phyloP scores from a whole-genome alignment of 1,140 invertebrate species.

The Zophobas morio region DNA sequence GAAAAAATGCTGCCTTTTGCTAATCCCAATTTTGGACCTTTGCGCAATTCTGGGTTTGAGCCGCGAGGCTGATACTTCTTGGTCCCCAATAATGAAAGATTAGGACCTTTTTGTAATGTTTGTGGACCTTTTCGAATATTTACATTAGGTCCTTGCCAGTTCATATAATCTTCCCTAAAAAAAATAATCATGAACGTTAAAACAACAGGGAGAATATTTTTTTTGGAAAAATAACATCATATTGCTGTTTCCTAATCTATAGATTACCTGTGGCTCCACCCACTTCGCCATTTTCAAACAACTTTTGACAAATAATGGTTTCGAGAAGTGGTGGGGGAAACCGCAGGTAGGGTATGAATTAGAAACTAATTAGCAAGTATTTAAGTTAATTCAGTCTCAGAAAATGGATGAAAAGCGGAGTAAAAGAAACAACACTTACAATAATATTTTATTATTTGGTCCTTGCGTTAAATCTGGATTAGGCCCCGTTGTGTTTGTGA shows the following conservation, averaged over 20 bases:
- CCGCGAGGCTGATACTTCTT: constrained; percentile 72
- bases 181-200: constrained; percentile 21
- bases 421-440: constrained; percentile 72
- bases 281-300: no score
- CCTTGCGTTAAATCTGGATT: constrained; percentile 76
- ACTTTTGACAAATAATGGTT: no score
- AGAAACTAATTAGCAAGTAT: no score
- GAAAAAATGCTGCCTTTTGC: constrained; percentile 80
- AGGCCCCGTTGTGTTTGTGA: constrained; percentile 73
- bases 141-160: constrained; percentile 79
- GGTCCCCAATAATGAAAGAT: constrained; percentile 68
- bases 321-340: no score
- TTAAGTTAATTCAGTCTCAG: no score
- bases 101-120: constrained; percentile 71
- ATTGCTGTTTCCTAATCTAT: no score
- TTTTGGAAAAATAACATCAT: no score
- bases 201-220: no score
- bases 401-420: no score
- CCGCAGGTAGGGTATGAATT: no score
- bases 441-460: constrained; percentile 76
- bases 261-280: no score
- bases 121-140: constrained; percentile 67
- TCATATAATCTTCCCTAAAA: constrained; percentile 77
- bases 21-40: constrained; percentile 75
- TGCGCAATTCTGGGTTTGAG: constrained; percentile 74